Evolutionary conservation across 2,113 vertebrate species (phyloP).

Genomic region (Trogon melanurus): DNA sequence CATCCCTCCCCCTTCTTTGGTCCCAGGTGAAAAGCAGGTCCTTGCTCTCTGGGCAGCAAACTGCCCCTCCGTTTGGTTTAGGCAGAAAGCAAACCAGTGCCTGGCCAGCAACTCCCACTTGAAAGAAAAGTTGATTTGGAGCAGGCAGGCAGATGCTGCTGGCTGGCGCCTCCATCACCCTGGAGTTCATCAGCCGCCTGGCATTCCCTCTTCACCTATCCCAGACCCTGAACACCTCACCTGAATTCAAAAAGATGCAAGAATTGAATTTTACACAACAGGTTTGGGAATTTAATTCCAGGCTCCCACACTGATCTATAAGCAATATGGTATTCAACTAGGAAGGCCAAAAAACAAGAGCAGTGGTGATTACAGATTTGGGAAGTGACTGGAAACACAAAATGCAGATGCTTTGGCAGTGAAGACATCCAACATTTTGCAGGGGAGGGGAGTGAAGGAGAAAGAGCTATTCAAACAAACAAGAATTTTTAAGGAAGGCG

Average conservation of each 20-base stretch:
- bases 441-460: rapidly evolving
- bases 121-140: not conserved
- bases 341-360: not conserved
- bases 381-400: not conserved
- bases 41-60: not conserved
- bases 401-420: not conserved
- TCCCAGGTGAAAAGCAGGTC: not conserved
- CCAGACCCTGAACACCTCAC: not conserved
- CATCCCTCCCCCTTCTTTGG: too few relatives aligned
- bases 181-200: not conserved
- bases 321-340: not conserved
- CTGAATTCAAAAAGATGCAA: not conserved
- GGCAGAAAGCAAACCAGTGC: not conserved
- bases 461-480: not conserved
- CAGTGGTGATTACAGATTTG: not conserved
- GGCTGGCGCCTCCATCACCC: not conserved
- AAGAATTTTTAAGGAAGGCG: not conserved
- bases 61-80: not conserved
- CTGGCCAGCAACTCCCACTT: not conserved
- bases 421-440: not conserved
- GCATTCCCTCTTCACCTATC: not conserved
- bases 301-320: not conserved
- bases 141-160: not conserved
- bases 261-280: not conserved
- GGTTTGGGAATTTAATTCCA: not conserved